Base-by-base conservation (phyloP, 2,888 invertebrate species). In the Xestobium rufovillosum region DNA sequence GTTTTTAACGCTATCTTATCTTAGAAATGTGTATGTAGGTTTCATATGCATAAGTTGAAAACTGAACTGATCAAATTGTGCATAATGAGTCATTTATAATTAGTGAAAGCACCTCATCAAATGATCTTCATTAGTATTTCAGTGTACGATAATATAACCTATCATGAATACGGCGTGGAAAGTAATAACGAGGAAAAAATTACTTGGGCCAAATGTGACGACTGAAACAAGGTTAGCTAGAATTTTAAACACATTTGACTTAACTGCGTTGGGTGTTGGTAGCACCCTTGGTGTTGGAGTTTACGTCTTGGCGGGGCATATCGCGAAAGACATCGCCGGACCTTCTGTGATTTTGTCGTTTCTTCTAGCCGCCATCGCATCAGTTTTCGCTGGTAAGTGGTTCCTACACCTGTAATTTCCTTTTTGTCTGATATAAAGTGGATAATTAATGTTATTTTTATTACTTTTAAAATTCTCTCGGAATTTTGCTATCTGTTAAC, bases 251-350 rank as follows among this genome's bases (percentile, higher is more conserved):
- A 81, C 84, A 0, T 68, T 89, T 16, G 91, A 91, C 65, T 69
- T 92, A 29, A 90, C 89, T 0, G 81, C 85, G 1, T 64, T 92
- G 27, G 91, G 80, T 0, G 78, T 87, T 13, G 87, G 87, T 17
- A 82, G 83, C 42, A 87, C 86, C 0, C 73, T 94, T 10, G 92
- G 92, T 1, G 86, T 91, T 6, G 92, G 92, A 0, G 85, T 92
- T 28, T 94, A 92, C 61, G 89, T 92, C 23, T 63, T 94, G 34
- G 87, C 86, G 12, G 90, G 89, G 0, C 76, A 83, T 38, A 88
- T 89, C 2, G 83, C 89, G 2, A 81, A 80, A 61, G 73, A 75
- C 38, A 75, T 75, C 33, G 86, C 90, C 0, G 92, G 92, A 0
- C 92, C 94, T 0, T 83, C 87, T 0, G 86, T 92, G 1, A 72